Base-by-base conservation (phyloP, 2,888 invertebrate genomes). In the Epiblema foenella region DNA sequence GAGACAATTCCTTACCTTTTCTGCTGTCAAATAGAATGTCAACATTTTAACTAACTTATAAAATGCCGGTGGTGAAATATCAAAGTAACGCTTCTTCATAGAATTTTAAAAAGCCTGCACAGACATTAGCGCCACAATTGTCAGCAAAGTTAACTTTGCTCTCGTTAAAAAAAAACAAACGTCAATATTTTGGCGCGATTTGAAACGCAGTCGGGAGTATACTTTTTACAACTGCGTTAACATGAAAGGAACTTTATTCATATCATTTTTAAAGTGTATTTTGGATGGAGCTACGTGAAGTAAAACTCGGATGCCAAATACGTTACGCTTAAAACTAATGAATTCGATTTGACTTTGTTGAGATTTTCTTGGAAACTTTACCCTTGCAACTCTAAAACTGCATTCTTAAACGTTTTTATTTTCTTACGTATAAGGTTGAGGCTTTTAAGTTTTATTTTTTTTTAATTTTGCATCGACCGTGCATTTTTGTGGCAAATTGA, bases 171-270 rank as follows among this genome's bases (percentile, higher is more conserved):
- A n/a, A 69, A 70, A 70, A 71, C 18, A 60, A 81, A 88, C 87
- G 85, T 88, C 88, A 89, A 88, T 89, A 89, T 89, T 89, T 83
- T 83, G 85, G 91, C 91, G 90, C 89, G 89, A 92, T 93, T 93
- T 79, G 92, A 75, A 78, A 86, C 92, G 91, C 93, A 79, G 90
- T 87, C 79, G 89, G 91, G 75, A 83, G 74, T 66, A 66, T 54
- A 52, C 46, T 60, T 66, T 62, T 39, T 51, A 57, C 37, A 46
- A 39, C 20, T 57, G 37, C 18, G 39, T 29, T 42, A 54, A 39
- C n/a, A 9, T 5, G 39, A 67, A 66, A 10, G n/a, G 18, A 24
- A 57, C 62, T 57, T 56, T 71, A 71, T n/a, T 18, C n/a, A n/a
- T 1, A 2, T 17, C 8, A 8, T 37, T 8, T 8, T 49, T 63